Conservation (phyloP, 2,888 invertebrate species). For the Corbicula japonica region DNA sequence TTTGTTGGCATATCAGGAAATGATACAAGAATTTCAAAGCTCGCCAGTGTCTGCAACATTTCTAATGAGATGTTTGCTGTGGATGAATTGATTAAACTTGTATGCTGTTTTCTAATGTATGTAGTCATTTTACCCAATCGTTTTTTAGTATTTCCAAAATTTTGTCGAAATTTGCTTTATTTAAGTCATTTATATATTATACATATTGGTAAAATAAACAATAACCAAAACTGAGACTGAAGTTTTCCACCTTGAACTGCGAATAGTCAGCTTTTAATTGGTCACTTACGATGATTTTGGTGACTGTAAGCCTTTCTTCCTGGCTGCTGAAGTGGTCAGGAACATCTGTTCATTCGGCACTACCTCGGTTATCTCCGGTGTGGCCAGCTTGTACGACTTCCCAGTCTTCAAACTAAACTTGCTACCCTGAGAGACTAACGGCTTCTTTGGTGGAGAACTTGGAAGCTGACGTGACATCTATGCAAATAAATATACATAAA, state of each 20-base stretch:
- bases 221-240: neutral
- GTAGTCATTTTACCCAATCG: neutral
- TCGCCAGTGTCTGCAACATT: no score
- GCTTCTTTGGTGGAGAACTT: conserved; percentile 16
- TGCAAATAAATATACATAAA: no score
- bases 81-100: no score
- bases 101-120: no score
- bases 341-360: conserved; percentile 3
- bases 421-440: conserved; percentile 12
- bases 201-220: neutral
- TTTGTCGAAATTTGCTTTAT: neutral
- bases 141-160: neutral
- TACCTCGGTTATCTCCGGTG: neutral
- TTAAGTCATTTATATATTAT: neutral
- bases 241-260: no score
- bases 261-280: no score
- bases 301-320: conserved; percentile 9
- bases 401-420: conserved; percentile 20
- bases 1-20: no score
- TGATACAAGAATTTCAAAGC: no score
- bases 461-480: no score
- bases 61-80: no score
- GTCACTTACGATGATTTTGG: conserved; percentile 14
- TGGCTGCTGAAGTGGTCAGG: conserved; percentile 11
- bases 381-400: conserved; percentile 3